Base-by-base conservation (phyloP, 2,888 invertebrate species). In the Dasysyrphus albostriatus region DNA sequence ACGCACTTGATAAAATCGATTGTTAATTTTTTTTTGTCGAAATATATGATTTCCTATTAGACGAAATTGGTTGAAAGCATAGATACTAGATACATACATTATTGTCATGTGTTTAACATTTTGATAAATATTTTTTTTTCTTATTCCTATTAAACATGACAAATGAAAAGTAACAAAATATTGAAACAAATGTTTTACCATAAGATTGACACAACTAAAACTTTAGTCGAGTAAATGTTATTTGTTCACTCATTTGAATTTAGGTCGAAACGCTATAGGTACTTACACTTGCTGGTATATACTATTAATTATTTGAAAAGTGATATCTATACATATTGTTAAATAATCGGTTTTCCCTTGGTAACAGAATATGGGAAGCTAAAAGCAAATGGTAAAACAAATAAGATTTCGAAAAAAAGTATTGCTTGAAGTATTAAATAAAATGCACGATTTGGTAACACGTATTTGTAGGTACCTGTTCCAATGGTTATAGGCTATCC, bases 111-210 rank as follows among this genome's bases (percentile, higher is more conserved):
- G 37, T 59, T 59, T 2, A 29, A 44, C 42, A 44, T 63, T 42
- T 24, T 44, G 14, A 63, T 44, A 63, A 44, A 42, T 44, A 16
- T 59, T 37, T 37, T 37, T 19, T 37, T 32, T 19, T 39, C 32
- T 34, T 51, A 51, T 12, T 65, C 6, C 19, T 19, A 32, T 32
- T 39, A 51, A 56, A 19, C 44, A 44, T 44, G 47, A 56, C 49
- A 49, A 34, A 44, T 29, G 16, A 49, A 59, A 73, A 73, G 37
- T 37, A 51, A 54, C 24, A 59, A 37, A 39, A 39, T 74, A 49
- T 51, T 34, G 49, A 63, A 74, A 74, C 61, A 74, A 29, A 74
- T 74, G 74, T 74, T 73, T 44, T 44, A 4, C 14, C 32, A 54
- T n/a, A 49, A 34, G 58, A 44, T 51, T 47, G 61, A 61, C 73